Evolutionary conservation across 2,797 vertebrate species (phyloP).

Genomic region (Scleropages formosus): DNA sequence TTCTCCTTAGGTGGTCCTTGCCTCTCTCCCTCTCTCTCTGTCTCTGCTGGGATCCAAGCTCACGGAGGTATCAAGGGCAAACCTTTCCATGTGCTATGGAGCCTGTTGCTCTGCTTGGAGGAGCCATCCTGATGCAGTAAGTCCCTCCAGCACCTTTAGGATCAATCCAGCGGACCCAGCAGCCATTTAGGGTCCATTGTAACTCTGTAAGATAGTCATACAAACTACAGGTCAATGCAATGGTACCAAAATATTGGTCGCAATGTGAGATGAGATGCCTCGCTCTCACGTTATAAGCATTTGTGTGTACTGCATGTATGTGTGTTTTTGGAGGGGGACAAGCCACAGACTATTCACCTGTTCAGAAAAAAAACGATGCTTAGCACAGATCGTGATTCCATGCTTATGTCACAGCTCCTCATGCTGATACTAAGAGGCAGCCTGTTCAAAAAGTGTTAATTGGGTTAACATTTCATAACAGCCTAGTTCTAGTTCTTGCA

Average conservation of each 20-base stretch:
- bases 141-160: neutral
- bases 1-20: conserved; percentile 5
- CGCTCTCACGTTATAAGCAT: too few relatives aligned
- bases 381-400: too few relatives aligned
- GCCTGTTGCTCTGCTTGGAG: conserved; percentile 5
- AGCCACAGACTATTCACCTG: too few relatives aligned
- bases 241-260: too few relatives aligned
- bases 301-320: too few relatives aligned
- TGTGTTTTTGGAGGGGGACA: too few relatives aligned
- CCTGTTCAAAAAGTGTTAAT: neutral
- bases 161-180: conserved; percentile 1
- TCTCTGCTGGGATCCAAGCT: neutral
- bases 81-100: neutral
- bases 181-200: too few relatives aligned
- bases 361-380: too few relatives aligned
- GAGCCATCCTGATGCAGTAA: neutral
- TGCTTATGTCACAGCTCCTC: too few relatives aligned
- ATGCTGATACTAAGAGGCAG: neutral
- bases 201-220: too few relatives aligned
- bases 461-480: neutral
- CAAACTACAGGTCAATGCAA: too few relatives aligned
- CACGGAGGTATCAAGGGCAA: conserved; percentile 22
- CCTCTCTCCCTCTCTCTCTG: neutral
- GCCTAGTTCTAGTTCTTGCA: neutral
- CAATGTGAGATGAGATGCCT: too few relatives aligned